Evolutionary conservation across 1,140 invertebrate genomes (phyloP), one percentile per base, ranked within the genome.

Genomic region (Diorhabda carinulata): DNA sequence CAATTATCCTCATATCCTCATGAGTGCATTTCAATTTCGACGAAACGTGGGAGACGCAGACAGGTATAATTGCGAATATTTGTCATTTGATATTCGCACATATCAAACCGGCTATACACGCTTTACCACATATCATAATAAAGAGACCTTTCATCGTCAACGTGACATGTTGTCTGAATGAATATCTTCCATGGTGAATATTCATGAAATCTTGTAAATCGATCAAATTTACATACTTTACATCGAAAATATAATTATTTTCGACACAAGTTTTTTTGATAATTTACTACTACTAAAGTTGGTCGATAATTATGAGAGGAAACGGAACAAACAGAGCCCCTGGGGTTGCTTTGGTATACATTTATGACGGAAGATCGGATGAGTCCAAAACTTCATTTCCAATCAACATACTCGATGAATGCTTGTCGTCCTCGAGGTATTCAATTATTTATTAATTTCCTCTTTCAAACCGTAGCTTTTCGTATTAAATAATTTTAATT

Each of bases 381-480:
- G 25, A 61, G 9, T 42, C 59, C 4, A n/a, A 58, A 59, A 59
- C 41, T 66, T 63, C 66, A 58, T 67, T 67, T 67, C 58, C 69
- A 70, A 70, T 70, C 65, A 62, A 58, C 43, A 57, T 44, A 58
- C 44, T 62, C 59, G 25, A 70, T 67, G 64, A 70, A 52, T 67
- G 69, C 69, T 9, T 70, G 58, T 57, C 40, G 61, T 57, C 69
- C 65, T 65, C 42, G 41, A 44, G 61, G 64, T 65, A 44, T 70
- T 70, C 65, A 70, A 70, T 70, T 70, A 70, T 70, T 70, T 67
- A 70, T 62, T 70, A 70, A 70, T 70, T 70, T 70, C 58, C 69
- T 61, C 60, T 59, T 57, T 70, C 56, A 0, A 25, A 25, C 68
- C 64, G 57, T 47, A 25, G 10, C 41, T 47, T 43, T 41, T 8